Percentiles rank a stretch among this genome's conserved stretches.
Evolutionary conservation across 2,888 invertebrate species (phyloP).

Genomic region (Noctua fimbriata): DNA sequence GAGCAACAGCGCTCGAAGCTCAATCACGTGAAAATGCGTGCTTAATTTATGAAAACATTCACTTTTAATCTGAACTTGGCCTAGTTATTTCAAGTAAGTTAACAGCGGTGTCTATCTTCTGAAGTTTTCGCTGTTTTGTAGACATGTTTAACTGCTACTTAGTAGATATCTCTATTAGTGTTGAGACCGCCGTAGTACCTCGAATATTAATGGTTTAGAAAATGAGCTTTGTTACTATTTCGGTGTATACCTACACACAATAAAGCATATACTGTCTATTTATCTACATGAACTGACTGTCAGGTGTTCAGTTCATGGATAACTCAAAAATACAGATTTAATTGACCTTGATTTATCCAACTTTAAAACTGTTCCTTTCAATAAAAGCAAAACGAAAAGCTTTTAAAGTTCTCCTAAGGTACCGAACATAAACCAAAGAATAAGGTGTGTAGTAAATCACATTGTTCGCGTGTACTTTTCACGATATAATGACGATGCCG

Average conservation of each 20-base stretch:
- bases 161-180: not conserved
- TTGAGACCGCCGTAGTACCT: not conserved
- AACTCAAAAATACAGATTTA: not conserved
- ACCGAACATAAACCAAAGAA: constrained; percentile 14
- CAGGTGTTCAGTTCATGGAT: not conserved
- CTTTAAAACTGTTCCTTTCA: not conserved
- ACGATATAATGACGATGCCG: constrained; percentile 25
- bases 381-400: not conserved
- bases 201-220: not conserved
- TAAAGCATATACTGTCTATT: not conserved
- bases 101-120: not conserved
- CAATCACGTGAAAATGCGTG: constrained; percentile 71
- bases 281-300: not conserved
- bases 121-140: not conserved
- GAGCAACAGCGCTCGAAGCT: constrained; percentile 61
- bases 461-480: constrained; percentile 33
- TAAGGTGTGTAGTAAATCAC: constrained; percentile 46
- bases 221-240: not conserved
- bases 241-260: too few species aligned
- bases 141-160: not conserved
- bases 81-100: constrained; percentile 3
- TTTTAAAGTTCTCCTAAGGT: constrained; percentile 7
- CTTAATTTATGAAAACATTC: constrained; percentile 51
- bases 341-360: not conserved
- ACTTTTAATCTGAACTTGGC: constrained; percentile 45